Evolutionary conservation across 2,888 invertebrate genomes (phyloP), one percentile per base, ranked within the genome.

Genomic region (Sesia bembeciformis): DNA sequence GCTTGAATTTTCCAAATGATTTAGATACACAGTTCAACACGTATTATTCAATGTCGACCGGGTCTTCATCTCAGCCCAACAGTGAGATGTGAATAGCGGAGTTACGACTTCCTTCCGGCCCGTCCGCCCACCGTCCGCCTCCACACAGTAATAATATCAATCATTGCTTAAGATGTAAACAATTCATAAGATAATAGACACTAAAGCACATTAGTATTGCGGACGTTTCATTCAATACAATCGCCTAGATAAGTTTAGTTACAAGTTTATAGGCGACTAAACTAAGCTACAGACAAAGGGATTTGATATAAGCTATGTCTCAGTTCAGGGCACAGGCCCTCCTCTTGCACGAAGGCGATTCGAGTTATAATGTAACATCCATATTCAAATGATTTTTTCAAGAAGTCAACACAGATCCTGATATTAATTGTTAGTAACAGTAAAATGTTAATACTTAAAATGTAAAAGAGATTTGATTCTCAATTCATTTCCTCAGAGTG

Each of bases 81-180:
- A 46, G n/a, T 46, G 23, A 8, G 46, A 46, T 46, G 46, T 46
- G 46, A 46, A 46, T 7, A 46, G 46, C 46, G 8, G 5, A 46
- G 46, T 8, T 46, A 46, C 46, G 23, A 46, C 42, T 88, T 85
- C 84, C 88, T 87, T 87, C 86, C 87, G 85, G 84, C 70, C 83
- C 77, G 86, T 62, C 58, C 8, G 40, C 41, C 64, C 72, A 71
- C 79, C 60, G 65, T 57, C 65, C 76, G 75, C 82, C 80, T 67
- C 72, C 82, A 72, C 76, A 58, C 55, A 51, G 55, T 60, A 64
- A 64, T 76, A 71, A 74, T 76, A 80, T 79, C 78, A 78, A 81
- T 84, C 80, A 83, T 64, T 64, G 62, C 67, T 74, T 73, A 74
- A 71, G 70, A 74, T 72, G 69, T 64, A 76, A 74, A 72, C 74